Conservation (phyloP, 2,797 vertebrate genomes). For the Nyctalus aviator region DNA sequence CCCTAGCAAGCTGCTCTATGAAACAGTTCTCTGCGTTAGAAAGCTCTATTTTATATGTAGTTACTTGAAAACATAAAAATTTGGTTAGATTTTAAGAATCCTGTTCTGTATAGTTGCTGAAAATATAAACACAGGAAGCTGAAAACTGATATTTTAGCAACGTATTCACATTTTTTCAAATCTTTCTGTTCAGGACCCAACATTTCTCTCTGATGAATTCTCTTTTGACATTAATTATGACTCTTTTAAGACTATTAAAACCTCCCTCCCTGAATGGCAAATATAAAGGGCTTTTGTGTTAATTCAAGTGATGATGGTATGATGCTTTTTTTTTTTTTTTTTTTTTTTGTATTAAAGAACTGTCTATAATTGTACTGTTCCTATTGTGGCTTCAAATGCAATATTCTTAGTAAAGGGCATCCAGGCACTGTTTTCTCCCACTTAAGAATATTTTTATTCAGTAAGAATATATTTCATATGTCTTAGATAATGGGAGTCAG, state of each 20-base stretch:
- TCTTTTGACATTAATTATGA: background rate
- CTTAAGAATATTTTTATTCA: background rate
- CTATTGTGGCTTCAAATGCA: background rate
- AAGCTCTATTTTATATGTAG: slow-evolving; percentile 60
- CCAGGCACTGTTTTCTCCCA: background rate
- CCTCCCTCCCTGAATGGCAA: background rate
- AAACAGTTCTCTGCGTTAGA: slow-evolving; percentile 72
- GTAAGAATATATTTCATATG: background rate
- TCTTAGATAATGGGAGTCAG: background rate
- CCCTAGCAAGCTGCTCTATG: slow-evolving; percentile 74
- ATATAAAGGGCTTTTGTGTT: background rate
- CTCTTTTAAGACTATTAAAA: slow-evolving; percentile 20
- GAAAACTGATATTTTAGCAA: background rate
- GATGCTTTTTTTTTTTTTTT: background rate
- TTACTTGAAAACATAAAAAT: slow-evolving; percentile 56
- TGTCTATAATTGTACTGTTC: background rate
- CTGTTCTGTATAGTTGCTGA: slow-evolving; percentile 4
- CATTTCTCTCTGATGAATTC: background rate
- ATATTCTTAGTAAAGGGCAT: background rate
- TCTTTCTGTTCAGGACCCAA: background rate
- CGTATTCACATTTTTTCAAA: background rate
- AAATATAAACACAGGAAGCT: background rate
- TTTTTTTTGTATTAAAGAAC: background rate
- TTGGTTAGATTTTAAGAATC: slow-evolving; percentile 32
- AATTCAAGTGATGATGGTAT: background rate